phyloP scores from a whole-genome alignment of 2,888 invertebrate species.

The Antitype chi region DNA sequence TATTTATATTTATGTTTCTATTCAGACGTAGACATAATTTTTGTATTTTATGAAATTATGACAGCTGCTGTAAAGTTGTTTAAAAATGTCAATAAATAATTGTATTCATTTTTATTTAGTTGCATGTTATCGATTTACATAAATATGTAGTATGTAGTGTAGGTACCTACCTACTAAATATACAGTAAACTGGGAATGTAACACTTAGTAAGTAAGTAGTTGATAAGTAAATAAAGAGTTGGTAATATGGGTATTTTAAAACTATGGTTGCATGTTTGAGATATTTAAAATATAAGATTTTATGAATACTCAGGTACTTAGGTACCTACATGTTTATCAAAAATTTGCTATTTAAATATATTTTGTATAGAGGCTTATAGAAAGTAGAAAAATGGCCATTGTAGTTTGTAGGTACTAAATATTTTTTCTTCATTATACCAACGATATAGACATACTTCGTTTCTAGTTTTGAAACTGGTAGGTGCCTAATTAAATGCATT shows the following conservation, averaged over 20 bases:
- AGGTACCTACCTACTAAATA: not conserved
- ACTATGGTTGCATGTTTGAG: not conserved
- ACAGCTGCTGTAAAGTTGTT: constrained; percentile 41
- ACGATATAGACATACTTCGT: too few relatives aligned
- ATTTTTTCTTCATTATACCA: not conserved
- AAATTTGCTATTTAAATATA: constrained; percentile 8
- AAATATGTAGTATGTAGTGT: constrained; percentile 30
- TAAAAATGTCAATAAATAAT: constrained; percentile 49
- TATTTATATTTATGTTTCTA: constrained; percentile 42
- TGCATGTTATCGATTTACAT: constrained; percentile 41
- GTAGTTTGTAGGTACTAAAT: not conserved
- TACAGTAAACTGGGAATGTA: constrained; percentile 4
- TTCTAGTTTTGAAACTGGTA: not conserved
- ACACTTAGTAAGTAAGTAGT: constrained; percentile 22
- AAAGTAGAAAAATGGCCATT: not conserved
- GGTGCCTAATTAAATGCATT: not conserved
- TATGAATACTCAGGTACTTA: not conserved
- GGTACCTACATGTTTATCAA: not conserved
- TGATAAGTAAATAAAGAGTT: constrained; percentile 22
- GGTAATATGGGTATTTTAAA: constrained; percentile 10
- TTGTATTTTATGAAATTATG: constrained; percentile 54
- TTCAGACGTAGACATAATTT: constrained; percentile 41
- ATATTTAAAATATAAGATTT: constrained; percentile 14
- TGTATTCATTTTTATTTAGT: constrained; percentile 35
- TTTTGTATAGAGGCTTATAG: constrained; percentile 4